These are phyloP conservation scores for Congeria kusceri DNA, from an alignment of 2,888 invertebrate genomes.

Conservation along the genomic window DNA sequence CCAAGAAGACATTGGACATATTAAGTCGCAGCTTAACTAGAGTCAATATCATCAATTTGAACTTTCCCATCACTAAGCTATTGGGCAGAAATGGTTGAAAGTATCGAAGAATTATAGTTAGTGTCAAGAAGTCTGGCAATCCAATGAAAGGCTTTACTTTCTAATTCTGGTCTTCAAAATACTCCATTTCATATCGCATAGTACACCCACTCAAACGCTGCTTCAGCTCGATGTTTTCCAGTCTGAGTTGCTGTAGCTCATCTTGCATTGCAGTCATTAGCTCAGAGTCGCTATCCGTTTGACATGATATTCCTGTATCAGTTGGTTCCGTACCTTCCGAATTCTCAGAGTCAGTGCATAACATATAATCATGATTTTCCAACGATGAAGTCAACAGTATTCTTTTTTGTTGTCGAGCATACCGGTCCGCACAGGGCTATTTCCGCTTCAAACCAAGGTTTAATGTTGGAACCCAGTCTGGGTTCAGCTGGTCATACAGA, in stretches of 20 bases:
- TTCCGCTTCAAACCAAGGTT: background rate
- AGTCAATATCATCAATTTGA: slow-evolving; percentile 29
- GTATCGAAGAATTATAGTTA: slow-evolving; percentile 8
- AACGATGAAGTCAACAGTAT: no score
- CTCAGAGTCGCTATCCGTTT: background rate
- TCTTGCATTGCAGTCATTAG: background rate
- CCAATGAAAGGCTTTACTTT: slow-evolving; percentile 33
- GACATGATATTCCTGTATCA: background rate
- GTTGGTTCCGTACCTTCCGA: background rate
- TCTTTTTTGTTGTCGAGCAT: background rate
- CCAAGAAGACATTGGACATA: slow-evolving; percentile 21
- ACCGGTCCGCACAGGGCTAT: background rate
- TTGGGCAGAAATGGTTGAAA: background rate
- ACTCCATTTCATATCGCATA: background rate
- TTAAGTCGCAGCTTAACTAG: slow-evolving; percentile 42
- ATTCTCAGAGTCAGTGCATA: no score
- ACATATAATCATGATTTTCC: no score
- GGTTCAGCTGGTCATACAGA: background rate
- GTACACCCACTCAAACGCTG: background rate
- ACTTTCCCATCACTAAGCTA: slow-evolving; percentile 2
- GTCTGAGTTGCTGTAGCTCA: slow-evolving; percentile 2
- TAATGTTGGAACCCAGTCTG: slow-evolving; percentile 7
- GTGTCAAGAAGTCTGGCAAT: slow-evolving; percentile 2
- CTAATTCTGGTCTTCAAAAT: slow-evolving; percentile 9
- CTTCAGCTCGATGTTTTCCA: background rate